Conservation (phyloP, 2,797 vertebrate species). For the Rhabdomys pumilio region DNA sequence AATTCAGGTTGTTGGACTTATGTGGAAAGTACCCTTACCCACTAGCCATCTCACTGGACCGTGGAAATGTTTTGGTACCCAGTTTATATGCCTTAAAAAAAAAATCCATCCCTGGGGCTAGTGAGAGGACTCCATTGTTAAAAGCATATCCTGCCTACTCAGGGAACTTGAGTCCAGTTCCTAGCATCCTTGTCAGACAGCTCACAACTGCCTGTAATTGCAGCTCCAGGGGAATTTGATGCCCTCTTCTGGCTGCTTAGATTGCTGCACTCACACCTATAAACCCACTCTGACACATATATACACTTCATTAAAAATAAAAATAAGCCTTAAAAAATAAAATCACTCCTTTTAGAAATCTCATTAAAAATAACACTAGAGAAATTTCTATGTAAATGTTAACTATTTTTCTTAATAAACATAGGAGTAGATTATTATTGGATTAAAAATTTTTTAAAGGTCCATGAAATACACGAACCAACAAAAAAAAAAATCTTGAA, state of each 20-base stretch:
- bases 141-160: neutral
- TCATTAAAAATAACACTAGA: slow-evolving; percentile 33
- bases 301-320: neutral
- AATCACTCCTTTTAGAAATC: neutral
- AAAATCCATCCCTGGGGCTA: neutral
- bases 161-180: neutral
- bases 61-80: slow-evolving; percentile 59
- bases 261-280: neutral
- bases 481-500: slow-evolving; percentile 46
- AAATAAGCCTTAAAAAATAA: neutral
- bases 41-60: neutral
- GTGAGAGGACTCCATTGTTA: neutral
- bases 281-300: neutral
- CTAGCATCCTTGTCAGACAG: neutral
- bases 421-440: slow-evolving; percentile 39
- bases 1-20: neutral
- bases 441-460: slow-evolving; percentile 17
- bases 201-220: neutral
- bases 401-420: slow-evolving; percentile 52
- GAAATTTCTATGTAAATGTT: slow-evolving; percentile 37
- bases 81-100: slow-evolving; percentile 17
- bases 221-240: too few relatives aligned
- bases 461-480: neutral
- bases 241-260: neutral
- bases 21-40: neutral